Evolutionary conservation across 2,797 vertebrate species (phyloP).

Genomic region (Sebastes oblongus): DNA sequence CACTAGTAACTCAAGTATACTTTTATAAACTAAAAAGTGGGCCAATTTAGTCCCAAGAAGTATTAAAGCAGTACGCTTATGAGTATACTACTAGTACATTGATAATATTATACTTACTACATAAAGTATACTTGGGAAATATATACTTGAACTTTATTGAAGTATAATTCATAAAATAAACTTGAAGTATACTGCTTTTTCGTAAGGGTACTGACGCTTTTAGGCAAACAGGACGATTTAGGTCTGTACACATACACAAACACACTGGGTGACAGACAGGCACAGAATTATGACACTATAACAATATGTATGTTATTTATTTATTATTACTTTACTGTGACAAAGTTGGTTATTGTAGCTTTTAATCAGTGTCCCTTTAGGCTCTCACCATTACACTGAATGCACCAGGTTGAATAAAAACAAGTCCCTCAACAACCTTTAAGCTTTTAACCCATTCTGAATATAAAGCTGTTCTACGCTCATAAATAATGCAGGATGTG

Average conservation of each 20-base stretch:
- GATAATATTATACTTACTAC: no score
- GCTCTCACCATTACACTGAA: constrained; percentile 28
- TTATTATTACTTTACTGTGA: constrained; percentile 1
- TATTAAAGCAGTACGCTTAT: no score
- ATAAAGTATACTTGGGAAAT: no score
- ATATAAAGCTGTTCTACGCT: constrained; percentile 63
- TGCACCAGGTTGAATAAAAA: constrained; percentile 38
- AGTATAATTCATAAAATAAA: no score
- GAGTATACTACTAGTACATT: no score
- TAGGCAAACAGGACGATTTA: background rate
- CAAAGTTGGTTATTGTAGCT: constrained; percentile 18
- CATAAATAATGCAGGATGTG: constrained; percentile 79
- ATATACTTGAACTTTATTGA: no score
- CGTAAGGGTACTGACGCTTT: background rate
- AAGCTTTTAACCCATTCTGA: constrained; percentile 75
- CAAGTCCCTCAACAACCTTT: constrained; percentile 65
- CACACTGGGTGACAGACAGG: background rate
- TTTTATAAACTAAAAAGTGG: no score
- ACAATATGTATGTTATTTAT: background rate
- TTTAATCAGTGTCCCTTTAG: constrained; percentile 55
- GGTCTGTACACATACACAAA: background rate
- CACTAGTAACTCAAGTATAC: no score
- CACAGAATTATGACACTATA: background rate
- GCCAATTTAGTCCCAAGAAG: no score
- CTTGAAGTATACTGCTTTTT: no score